A percentile compares a stretch with the other conserved stretches of the same genome.
phyloP scores from a whole-genome alignment of 2,797 vertebrate species.

The Premnoplex brunnescens region DNA sequence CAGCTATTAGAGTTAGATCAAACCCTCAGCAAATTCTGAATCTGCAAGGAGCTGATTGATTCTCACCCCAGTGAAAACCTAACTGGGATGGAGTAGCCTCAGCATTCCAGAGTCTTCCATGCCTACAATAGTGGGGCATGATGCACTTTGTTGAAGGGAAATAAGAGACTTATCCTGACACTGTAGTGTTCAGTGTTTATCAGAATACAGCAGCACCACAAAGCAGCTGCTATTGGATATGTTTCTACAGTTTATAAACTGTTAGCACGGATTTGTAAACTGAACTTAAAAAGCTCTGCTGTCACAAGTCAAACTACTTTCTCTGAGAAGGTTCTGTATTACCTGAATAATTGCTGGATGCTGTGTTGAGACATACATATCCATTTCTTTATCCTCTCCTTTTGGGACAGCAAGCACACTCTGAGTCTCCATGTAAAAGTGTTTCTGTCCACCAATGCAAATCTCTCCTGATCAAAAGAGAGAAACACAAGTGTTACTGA shows the following conservation, averaged over 20 bases:
- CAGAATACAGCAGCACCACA: not conserved
- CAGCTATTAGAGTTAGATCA: not conserved
- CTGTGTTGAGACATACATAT: constrained; percentile 76
- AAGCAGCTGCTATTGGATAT: not conserved
- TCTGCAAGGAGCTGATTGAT: not conserved
- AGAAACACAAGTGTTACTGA: not conserved
- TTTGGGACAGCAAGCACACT: constrained; percentile 75
- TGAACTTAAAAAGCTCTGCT: not conserved
- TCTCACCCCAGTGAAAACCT: not conserved
- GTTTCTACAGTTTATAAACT: not conserved
- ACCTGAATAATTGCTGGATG: constrained; percentile 76
- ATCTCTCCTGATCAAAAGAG: constrained; percentile 66
- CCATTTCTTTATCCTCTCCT: constrained; percentile 75
- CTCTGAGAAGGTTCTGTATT: not conserved
- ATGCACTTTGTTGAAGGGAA: not conserved
- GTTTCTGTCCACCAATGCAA: constrained; percentile 75
- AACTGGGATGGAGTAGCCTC: not conserved
- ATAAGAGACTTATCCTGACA: not conserved
- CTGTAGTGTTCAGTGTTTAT: not conserved
- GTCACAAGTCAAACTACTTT: not conserved
- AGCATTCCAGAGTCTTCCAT: not conserved
- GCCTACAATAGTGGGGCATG: not conserved
- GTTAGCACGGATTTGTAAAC: not conserved
- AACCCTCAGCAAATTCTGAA: not conserved
- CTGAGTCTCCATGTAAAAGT: constrained; percentile 82